Evolutionary conservation across 2,888 invertebrate genomes (phyloP).

Genomic region (Athripsodes cinereus): DNA sequence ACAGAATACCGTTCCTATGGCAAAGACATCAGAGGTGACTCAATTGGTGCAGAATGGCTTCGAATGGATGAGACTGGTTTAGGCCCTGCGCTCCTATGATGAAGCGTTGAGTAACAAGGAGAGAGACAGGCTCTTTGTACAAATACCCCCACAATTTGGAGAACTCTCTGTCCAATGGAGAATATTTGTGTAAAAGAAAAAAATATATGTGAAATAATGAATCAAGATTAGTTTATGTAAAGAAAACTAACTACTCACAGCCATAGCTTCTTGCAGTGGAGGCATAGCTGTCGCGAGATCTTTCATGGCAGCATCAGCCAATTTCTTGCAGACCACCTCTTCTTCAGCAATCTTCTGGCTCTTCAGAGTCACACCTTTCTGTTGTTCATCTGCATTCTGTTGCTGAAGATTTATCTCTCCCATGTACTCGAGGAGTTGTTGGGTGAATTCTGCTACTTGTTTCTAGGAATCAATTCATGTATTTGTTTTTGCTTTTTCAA

Average conservation of each 20-base stretch:
- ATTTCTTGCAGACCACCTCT: slow-evolving; percentile 71
- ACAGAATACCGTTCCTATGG: too few relatives aligned
- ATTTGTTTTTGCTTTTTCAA: too few relatives aligned
- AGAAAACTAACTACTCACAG: slow-evolving; percentile 17
- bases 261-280: slow-evolving; percentile 75
- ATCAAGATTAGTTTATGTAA: not conserved
- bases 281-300: slow-evolving; percentile 85
- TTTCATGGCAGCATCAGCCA: slow-evolving; percentile 75
- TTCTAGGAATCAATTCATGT: slow-evolving; percentile 35
- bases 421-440: slow-evolving; percentile 81
- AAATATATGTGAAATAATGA: not conserved
- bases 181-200: not conserved
- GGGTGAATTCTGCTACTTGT: slow-evolving; percentile 69
- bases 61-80: too few relatives aligned
- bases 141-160: too few relatives aligned
- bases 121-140: too few relatives aligned
- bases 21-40: too few relatives aligned
- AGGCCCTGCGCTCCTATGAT: too few relatives aligned
- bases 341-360: slow-evolving; percentile 72
- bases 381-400: slow-evolving; percentile 76
- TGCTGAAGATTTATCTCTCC: slow-evolving; percentile 75
- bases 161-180: too few relatives aligned
- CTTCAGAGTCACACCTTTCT: slow-evolving; percentile 65
- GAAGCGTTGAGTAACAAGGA: too few relatives aligned
- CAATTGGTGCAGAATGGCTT: too few relatives aligned